Base-by-base conservation (phyloP, 2,888 invertebrate species). In the Amblyjoppa fuscipennis region DNA sequence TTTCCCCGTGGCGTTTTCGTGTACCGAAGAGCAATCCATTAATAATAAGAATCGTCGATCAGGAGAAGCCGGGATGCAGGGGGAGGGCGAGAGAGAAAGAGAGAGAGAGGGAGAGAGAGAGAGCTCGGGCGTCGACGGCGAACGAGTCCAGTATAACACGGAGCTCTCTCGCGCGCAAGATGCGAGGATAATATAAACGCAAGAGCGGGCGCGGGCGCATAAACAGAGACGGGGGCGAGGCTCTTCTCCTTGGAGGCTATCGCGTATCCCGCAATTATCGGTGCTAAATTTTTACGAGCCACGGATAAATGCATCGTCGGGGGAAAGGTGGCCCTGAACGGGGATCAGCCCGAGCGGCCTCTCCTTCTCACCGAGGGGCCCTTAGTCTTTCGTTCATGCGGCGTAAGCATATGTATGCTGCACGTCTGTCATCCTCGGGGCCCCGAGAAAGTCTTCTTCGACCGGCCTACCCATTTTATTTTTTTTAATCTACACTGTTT, bases 261-360 rank as follows among this genome's bases (percentile, higher is more conserved):
- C 88, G 83, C 74, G 86, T 87, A 89, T 89, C 89, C 90, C 87
- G 87, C 88, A 89, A 90, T 90, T 90, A 90, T 90, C 87, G 90
- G 90, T 89, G 89, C 89, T 90, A 90, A 90, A 89, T 89, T 90
- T 90, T 90, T 90, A 90, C 89, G 90, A 89, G 86, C 84, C 49
- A 64, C 61, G 81, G 81, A 84, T 81, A 82, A 84, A 87, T 85
- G 86, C 87, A 85, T 85, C 80, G 82, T 76, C 51, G 49, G 73
- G 73, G n/a, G 51, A 49, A 83, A 81, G 80, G 66, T 75, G 59
- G 74, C 61, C 81, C 64, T 80, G 76, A 71, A 77, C 78, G 83
- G 80, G 85, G 61, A 51, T 28, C 75, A 80, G 68, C 81, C 64
- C 69, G 70, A 75, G 31, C 66, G 66, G 64, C 9, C 28, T 13